A percentile compares a stretch with the other conserved stretches of the same genome.
phyloP scores from a whole-genome alignment of 2,888 invertebrate species.

The Agriopis marginaria region DNA sequence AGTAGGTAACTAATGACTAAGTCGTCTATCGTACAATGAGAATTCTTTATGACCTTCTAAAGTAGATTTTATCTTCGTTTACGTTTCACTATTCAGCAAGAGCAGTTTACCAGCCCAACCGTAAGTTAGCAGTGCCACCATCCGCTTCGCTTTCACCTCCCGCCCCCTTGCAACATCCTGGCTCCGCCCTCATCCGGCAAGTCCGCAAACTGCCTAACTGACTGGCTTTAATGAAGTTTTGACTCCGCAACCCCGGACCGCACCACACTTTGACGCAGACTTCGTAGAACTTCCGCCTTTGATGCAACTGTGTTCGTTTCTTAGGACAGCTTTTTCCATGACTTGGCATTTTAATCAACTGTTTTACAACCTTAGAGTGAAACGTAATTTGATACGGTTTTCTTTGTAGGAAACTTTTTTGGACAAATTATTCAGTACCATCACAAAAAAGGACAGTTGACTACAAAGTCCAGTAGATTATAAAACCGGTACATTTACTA shows the following conservation, averaged over 20 bases:
- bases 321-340: slow-evolving; percentile 27
- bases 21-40: neutral
- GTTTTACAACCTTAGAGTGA: slow-evolving; percentile 4
- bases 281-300: slow-evolving; percentile 44
- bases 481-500: neutral
- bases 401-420: neutral
- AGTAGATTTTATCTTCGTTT: neutral
- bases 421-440: neutral
- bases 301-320: slow-evolving; percentile 36
- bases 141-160: slow-evolving; percentile 4
- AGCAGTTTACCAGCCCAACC: neutral
- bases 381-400: neutral
- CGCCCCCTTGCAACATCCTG: slow-evolving; percentile 10
- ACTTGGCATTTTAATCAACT: slow-evolving; percentile 24
- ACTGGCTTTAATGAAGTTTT: slow-evolving; percentile 68
- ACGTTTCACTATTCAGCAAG: neutral
- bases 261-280: slow-evolving; percentile 49
- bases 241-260: slow-evolving; percentile 50
- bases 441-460: neutral
- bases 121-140: slow-evolving; percentile 5
- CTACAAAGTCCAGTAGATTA: neutral
- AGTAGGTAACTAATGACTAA: neutral
- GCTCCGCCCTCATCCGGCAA: slow-evolving; percentile 17
- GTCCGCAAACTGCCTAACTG: slow-evolving; percentile 67
- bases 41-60: too few relatives aligned